Evolutionary conservation across 1,140 invertebrate species (phyloP).

Genomic region (Habropoda laboriosa): DNA sequence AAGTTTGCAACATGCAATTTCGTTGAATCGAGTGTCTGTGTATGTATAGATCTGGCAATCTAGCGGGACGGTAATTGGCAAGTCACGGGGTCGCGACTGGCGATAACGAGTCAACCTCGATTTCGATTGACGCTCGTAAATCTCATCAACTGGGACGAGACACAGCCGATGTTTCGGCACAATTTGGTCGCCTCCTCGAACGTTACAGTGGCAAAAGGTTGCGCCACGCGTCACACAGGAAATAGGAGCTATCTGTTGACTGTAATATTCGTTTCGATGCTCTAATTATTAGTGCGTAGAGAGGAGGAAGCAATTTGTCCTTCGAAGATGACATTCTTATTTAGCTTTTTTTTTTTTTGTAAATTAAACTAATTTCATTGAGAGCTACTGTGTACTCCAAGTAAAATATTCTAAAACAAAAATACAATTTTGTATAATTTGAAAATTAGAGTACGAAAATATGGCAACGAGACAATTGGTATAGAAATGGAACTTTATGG

Average conservation of each 20-base stretch:
- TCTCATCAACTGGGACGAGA: conserved; percentile 31
- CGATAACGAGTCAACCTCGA: conserved; percentile 42
- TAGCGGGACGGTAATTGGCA: conserved; percentile 42
- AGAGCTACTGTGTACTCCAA: no score
- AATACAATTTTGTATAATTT: no score
- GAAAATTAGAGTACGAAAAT: no score
- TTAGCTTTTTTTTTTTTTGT: no score
- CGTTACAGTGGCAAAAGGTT: background rate
- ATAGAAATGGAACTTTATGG: no score
- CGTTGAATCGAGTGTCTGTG: background rate
- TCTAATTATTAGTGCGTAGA: background rate
- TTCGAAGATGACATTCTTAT: background rate
- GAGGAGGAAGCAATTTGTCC: background rate
- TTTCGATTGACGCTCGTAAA: conserved; percentile 45
- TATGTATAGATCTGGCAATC: conserved; percentile 18
- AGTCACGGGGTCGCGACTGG: conserved; percentile 36
- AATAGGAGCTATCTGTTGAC: background rate
- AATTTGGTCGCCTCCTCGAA: conserved; percentile 29
- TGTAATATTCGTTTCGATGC: background rate
- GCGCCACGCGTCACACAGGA: background rate
- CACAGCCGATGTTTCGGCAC: conserved; percentile 34
- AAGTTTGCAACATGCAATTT: conserved; percentile 23
- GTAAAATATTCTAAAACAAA: no score
- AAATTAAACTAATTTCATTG: no score
- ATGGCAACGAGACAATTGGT: no score